A percentile compares a stretch with the other conserved stretches of the same genome.
phyloP scores from a whole-genome alignment of 2,888 invertebrate genomes.

The Sesamia inferens region DNA sequence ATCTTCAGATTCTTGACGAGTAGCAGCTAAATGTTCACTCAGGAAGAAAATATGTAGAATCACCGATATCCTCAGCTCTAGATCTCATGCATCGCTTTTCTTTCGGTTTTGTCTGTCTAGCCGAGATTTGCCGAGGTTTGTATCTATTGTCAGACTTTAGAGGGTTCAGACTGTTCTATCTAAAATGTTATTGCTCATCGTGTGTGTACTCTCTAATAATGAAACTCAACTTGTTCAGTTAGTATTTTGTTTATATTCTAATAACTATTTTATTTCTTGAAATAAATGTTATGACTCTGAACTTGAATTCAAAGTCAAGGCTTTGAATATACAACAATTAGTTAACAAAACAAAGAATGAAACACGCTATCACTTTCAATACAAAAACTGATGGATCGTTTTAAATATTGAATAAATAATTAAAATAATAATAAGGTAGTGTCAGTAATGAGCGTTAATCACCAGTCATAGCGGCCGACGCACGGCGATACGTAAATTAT shows the following conservation, averaged over 20 bases:
- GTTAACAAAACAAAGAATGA: slow-evolving; percentile 10
- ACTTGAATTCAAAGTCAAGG: slow-evolving; percentile 8
- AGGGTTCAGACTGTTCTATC: background rate
- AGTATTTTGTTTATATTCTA: background rate
- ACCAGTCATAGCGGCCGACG: slow-evolving; percentile 63
- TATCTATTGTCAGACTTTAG: background rate
- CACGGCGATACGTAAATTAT: slow-evolving; percentile 62
- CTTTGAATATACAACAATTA: too few species aligned
- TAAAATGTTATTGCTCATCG: background rate
- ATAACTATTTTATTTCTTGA: background rate
- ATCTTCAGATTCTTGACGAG: background rate
- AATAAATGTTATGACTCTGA: background rate
- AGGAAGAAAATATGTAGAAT: too few species aligned
- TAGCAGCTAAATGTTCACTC: background rate
- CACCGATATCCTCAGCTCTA: too few species aligned
- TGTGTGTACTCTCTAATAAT: background rate
- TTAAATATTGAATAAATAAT: slow-evolving; percentile 52
- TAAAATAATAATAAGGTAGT: slow-evolving; percentile 45
- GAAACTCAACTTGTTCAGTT: background rate
- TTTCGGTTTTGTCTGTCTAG: background rate
- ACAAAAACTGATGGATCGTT: slow-evolving; percentile 45
- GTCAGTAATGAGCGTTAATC: slow-evolving; percentile 64
- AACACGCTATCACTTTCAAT: slow-evolving; percentile 45
- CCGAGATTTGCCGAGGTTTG: background rate
- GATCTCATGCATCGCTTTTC: background rate